A percentile compares a stretch with the other conserved stretches of the same genome.
These are phyloP conservation scores for Chironomus striatipennis DNA, from an alignment of 1,140 invertebrate species.

Conservation along the genomic window DNA sequence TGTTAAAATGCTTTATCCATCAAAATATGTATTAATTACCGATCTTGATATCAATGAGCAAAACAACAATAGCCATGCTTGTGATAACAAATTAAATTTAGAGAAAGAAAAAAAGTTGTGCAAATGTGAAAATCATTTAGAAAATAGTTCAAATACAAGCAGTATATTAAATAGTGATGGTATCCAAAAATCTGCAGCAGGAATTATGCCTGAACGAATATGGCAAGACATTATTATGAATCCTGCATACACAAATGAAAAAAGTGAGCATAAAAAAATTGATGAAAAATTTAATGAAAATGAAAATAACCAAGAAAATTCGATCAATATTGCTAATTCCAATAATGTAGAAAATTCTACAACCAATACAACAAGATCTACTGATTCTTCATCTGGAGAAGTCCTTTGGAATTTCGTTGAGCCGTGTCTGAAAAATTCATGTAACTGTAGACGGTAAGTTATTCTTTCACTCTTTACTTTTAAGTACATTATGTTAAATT, in stretches of 20 bases:
- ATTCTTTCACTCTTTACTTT: too few species aligned
- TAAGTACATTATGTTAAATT: too few species aligned
- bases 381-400: slow-evolving; percentile 26
- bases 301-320: slow-evolving; percentile 30
- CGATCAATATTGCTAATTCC: slow-evolving; percentile 26
- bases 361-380: too few species aligned
- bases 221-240: slow-evolving; percentile 65
- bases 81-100: too few species aligned
- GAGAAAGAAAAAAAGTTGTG: too few species aligned
- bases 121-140: too few species aligned
- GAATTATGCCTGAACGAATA: slow-evolving; percentile 59
- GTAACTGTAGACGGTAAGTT: slow-evolving; percentile 68
- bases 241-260: slow-evolving; percentile 37
- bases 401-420: slow-evolving; percentile 75
- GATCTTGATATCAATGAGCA: slow-evolving; percentile 60
- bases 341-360: slow-evolving; percentile 26
- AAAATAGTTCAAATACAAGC: not conserved
- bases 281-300: slow-evolving; percentile 2
- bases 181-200: slow-evolving; percentile 41
- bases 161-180: not conserved
- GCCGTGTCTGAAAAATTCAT: slow-evolving; percentile 67
- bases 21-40: slow-evolving; percentile 84
- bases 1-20: slow-evolving; percentile 88
- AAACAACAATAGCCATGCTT: too few species aligned
- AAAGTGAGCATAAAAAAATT: slow-evolving; percentile 35